Evolutionary conservation across 2,888 invertebrate genomes (phyloP).

Genomic region (Coelopa pilipes): DNA sequence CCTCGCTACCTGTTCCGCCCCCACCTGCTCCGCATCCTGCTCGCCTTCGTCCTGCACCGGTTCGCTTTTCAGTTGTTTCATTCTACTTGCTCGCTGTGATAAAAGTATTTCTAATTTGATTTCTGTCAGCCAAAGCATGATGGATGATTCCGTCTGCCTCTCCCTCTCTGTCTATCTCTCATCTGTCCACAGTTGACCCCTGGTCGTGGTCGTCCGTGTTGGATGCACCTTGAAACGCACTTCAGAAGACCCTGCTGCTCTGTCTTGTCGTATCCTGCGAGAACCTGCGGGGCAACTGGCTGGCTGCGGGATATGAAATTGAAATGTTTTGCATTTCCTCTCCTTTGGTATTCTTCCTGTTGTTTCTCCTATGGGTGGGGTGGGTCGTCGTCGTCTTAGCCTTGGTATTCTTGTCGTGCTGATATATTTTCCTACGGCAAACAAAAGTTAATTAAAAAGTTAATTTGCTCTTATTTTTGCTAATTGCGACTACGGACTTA

Average conservation of each 20-base stretch:
- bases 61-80: background rate
- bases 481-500: background rate
- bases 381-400: too few species aligned
- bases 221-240: too few species aligned
- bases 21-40: background rate
- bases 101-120: background rate
- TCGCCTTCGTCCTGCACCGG: background rate
- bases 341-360: too few species aligned
- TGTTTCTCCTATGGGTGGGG: too few species aligned
- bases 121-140: conserved; percentile 11
- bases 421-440: background rate
- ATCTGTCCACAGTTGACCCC: too few species aligned
- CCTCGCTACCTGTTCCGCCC: background rate
- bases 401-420: background rate
- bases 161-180: too few species aligned
- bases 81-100: background rate
- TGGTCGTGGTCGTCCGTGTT: too few species aligned
- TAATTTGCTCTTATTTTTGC: conserved; percentile 8
- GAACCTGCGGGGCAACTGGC: too few species aligned
- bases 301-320: too few species aligned
- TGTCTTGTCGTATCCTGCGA: too few species aligned
- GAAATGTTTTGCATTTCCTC: too few species aligned
- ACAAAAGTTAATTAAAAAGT: conserved; percentile 16
- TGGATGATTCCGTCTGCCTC: background rate
- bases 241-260: too few species aligned